Conservation (phyloP, 2,797 vertebrate species). For the Molossus molossus region DNA sequence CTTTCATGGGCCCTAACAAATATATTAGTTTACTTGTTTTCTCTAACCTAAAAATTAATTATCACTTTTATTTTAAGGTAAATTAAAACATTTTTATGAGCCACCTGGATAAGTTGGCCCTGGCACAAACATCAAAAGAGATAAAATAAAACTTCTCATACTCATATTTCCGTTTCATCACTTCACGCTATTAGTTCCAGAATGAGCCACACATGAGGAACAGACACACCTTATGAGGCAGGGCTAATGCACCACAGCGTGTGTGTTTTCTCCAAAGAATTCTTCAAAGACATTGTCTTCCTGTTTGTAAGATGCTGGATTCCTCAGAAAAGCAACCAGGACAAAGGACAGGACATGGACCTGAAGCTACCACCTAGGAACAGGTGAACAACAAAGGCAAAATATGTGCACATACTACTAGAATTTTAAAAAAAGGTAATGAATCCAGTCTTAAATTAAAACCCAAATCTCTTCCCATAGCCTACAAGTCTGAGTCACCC, state of each 20-base stretch:
- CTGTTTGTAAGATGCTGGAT: neutral
- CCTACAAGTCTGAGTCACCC: fast-evolving
- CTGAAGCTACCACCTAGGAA: neutral
- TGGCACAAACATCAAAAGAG: neutral
- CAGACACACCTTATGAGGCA: neutral
- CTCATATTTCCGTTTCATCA: constrained; percentile 11
- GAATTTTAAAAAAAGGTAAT: neutral
- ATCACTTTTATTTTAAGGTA: constrained; percentile 20
- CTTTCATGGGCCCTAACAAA: neutral
- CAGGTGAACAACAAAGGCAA: neutral
- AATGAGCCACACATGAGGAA: neutral
- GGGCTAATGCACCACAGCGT: neutral
- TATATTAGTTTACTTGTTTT: neutral
- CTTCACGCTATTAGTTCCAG: neutral
- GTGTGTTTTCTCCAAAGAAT: constrained; percentile 23
- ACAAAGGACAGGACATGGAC: neutral
- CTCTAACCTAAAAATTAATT: neutral
- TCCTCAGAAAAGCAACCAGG: neutral
- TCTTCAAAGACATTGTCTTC: neutral
- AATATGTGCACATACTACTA: fast-evolving
- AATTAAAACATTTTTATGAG: neutral
- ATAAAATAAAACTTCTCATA: neutral
- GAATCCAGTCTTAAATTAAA: neutral
- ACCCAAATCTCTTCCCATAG: neutral
- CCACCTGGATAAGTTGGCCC: neutral